Base-by-base conservation (phyloP, 2,888 invertebrate species). In the Clusia tigrina region DNA sequence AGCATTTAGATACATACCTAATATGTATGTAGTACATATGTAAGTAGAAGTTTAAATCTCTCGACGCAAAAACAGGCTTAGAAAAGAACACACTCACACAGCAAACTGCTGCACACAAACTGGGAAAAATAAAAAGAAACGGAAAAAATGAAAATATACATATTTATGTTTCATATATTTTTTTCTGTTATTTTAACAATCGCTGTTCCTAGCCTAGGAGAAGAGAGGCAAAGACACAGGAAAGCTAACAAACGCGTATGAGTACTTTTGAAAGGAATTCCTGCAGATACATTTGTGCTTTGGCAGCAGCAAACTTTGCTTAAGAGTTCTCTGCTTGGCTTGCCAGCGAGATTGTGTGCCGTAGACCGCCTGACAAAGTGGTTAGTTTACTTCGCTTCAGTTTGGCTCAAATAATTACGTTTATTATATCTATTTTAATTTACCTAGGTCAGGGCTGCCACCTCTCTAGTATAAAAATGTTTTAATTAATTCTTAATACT, bases 101-200 rank as follows among this genome's bases (percentile, higher is more conserved):
- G 56, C 22, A 63, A 51, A 59, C 17, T 15, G 20, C 46, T 46
- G n/a, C 25, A 42, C 17, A 23, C n/a, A 32, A 24, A 63, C 17
- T 32, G 54, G 56, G 58, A 54, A 67, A 67, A 64, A 64, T 59
- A 63, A 67, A 63, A 64, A 54, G 59, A 59, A 63, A 59, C 59
- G 58, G 59, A 63, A 63, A 55, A 61, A 64, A 67, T 63, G 63
- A 63, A 67, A 67, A 67, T 67, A n/a, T n/a, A n/a, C n/a, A n/a
- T n/a, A 63, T 67, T 67, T 67, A 62, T 64, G 62, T 65, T 67
- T 67, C 63, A 58, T 63, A 53, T 58, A 61, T 62, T 46, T 60
- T 60, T 52, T 48, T 54, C 53, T 51, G 42, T 53, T 25, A 32
- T 46, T 55, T 38, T 38, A 46, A 22, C 59, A 60, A 64, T 64